Percentiles rank a stretch among this genome's conserved stretches.
Evolutionary conservation across 2,888 invertebrate genomes (phyloP).

Genomic region (Hirtodrosophila cameraria): DNA sequence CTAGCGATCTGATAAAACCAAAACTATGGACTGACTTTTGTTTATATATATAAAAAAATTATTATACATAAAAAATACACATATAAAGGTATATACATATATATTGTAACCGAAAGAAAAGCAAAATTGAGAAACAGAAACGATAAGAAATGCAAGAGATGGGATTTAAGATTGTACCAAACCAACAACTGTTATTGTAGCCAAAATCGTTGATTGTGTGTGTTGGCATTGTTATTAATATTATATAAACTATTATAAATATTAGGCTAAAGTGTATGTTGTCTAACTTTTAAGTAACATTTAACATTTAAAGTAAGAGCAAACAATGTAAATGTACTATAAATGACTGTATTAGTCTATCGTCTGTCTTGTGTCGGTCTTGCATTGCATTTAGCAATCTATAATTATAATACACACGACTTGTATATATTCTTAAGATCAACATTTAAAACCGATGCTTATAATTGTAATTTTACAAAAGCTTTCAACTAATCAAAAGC

Average conservation of each 20-base stretch:
- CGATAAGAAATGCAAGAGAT: slow-evolving; percentile 3
- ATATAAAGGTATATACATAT: slow-evolving; percentile 44
- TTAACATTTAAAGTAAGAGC: slow-evolving; percentile 10
- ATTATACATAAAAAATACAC: slow-evolving; percentile 45
- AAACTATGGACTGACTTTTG: slow-evolving; percentile 74
- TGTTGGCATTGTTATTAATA: slow-evolving; percentile 61
- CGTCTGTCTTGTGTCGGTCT: slow-evolving; percentile 40
- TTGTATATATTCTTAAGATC: slow-evolving; percentile 61
- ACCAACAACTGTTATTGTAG: slow-evolving; percentile 65
- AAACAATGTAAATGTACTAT: slow-evolving; percentile 58
- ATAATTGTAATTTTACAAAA: slow-evolving; percentile 15
- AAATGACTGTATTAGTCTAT: slow-evolving; percentile 57
- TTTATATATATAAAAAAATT: slow-evolving; percentile 51
- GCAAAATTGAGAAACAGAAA: slow-evolving; percentile 1
- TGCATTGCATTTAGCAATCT: slow-evolving; percentile 55
- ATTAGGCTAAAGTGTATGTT: slow-evolving; percentile 70
- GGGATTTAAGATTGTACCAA: slow-evolving; percentile 45
- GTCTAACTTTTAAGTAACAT: slow-evolving; percentile 71
- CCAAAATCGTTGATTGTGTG: slow-evolving; percentile 62
- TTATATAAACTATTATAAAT: slow-evolving; percentile 20
- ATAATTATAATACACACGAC: slow-evolving; percentile 36
- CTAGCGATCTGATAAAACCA: slow-evolving; percentile 65
- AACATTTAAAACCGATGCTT: slow-evolving; percentile 2
- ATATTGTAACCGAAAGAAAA: slow-evolving; percentile 39
- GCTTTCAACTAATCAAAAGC: slow-evolving; percentile 1